A percentile compares a stretch with the other conserved stretches of the same genome.
These are phyloP conservation scores for Hydroisotoma schaefferi DNA, from an alignment of 2,888 invertebrate species.

Conservation along the genomic window DNA sequence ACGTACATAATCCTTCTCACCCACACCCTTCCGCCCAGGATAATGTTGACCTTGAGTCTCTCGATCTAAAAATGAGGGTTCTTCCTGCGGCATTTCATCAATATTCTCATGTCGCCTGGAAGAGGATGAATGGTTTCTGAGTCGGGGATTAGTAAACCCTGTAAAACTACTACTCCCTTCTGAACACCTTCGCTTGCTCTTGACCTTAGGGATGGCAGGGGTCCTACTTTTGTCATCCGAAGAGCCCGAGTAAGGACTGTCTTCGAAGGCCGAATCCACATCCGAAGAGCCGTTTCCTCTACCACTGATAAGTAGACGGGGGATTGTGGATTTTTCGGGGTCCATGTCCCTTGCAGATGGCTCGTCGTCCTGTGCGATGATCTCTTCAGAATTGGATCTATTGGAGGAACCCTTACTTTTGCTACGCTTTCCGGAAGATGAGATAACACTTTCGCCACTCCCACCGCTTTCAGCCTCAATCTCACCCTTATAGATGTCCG, in stretches of 20 bases:
- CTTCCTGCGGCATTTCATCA: too few relatives aligned
- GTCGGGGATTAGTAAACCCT: not conserved
- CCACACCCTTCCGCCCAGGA: too few relatives aligned
- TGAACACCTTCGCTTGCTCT: not conserved
- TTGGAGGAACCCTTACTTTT: slow-evolving; percentile 3
- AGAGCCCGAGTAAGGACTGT: slow-evolving; percentile 8
- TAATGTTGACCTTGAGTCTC: not conserved
- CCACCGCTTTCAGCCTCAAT: not conserved
- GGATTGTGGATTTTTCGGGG: not conserved
- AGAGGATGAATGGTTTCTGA: too few relatives aligned
- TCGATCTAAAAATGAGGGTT: too few relatives aligned
- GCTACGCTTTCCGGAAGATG: not conserved
- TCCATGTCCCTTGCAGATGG: not conserved
- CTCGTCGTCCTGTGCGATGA: slow-evolving; percentile 4
- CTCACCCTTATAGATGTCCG: slow-evolving; percentile 1
- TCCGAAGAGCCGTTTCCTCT: slow-evolving; percentile 1
- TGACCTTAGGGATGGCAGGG: not conserved
- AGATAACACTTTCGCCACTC: not conserved
- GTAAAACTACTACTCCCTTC: not conserved
- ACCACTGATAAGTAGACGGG: not conserved
- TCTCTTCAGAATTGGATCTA: slow-evolving; percentile 7
- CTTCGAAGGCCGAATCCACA: slow-evolving; percentile 15
- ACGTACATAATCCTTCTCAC: not conserved
- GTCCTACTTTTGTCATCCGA: slow-evolving; percentile 4
- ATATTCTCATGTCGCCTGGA: not conserved